phyloP scores from a whole-genome alignment of 2,888 invertebrate genomes.

The Lasioglossum marginatum region DNA sequence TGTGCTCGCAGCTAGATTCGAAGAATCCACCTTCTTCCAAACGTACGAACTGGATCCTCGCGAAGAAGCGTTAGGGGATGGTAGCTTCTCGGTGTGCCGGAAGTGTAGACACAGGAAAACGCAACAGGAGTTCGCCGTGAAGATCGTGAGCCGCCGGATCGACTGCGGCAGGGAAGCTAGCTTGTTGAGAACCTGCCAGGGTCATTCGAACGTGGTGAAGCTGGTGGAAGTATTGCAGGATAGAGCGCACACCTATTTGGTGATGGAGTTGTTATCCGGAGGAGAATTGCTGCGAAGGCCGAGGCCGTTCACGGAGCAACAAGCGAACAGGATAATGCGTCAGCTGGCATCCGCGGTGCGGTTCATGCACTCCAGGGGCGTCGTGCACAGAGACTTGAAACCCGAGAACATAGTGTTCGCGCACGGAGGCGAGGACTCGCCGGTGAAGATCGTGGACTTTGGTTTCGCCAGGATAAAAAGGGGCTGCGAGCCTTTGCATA shows the following conservation, averaged over 20 bases:
- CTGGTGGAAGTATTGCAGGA: conserved; percentile 94
- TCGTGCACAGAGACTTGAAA: conserved; percentile 97
- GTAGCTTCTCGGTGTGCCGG: conserved; percentile 95
- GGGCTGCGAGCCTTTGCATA: conserved; percentile 88
- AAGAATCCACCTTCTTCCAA: conserved; percentile 93
- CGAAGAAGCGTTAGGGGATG: conserved; percentile 92
- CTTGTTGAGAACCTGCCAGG: conserved; percentile 93
- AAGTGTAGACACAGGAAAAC: conserved; percentile 91
- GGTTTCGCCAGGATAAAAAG: conserved; percentile 95
- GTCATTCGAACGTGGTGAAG: conserved; percentile 94
- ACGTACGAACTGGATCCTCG: conserved; percentile 91
- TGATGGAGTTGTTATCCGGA: conserved; percentile 93
- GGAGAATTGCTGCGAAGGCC: conserved; percentile 91
- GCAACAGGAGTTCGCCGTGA: conserved; percentile 93
- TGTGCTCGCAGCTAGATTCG: conserved; percentile 76
- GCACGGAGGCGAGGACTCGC: conserved; percentile 86
- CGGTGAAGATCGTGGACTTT: conserved; percentile 97
- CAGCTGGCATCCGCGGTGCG: conserved; percentile 93
- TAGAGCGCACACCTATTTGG: conserved; percentile 94
- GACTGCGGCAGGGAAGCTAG: conserved; percentile 91
- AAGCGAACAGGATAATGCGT: conserved; percentile 92
- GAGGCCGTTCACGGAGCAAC: conserved; percentile 90
- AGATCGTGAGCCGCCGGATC: conserved; percentile 90
- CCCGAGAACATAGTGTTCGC: conserved; percentile 93
- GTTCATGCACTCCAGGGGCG: conserved; percentile 93